Evolutionary conservation across 2,888 invertebrate species (phyloP).

Genomic region (Spatulosminthurus flaviceps): DNA sequence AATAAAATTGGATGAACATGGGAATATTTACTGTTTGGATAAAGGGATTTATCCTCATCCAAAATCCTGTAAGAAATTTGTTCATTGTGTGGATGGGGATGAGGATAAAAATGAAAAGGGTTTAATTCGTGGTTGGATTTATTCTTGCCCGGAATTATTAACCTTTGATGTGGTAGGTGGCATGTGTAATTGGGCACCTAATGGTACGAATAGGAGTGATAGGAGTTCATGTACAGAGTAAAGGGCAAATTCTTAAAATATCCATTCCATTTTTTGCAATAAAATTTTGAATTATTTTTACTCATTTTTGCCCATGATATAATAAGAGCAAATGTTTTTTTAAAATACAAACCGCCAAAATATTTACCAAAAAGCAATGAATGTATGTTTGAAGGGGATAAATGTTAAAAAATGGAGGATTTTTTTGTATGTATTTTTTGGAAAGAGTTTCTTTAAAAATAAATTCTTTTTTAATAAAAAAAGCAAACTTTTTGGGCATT

Average conservation of each 20-base stretch:
- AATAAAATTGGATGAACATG: conserved; percentile 73
- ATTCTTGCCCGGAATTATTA: conserved; percentile 84
- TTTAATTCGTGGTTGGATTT: conserved; percentile 81
- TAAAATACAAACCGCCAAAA: conserved; percentile 33
- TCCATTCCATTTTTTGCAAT: too few species aligned
- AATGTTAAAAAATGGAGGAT: not conserved
- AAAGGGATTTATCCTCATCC: conserved; percentile 93
- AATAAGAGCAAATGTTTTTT: not conserved
- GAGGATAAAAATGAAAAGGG: conserved; percentile 68
- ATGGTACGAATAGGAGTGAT: conserved; percentile 32
- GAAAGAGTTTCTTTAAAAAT: not conserved
- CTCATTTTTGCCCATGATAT: too few species aligned
- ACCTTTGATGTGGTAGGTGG: conserved; percentile 90
- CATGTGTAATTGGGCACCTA: conserved; percentile 81
- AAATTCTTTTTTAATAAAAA: too few species aligned
- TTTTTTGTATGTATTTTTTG: conserved; percentile 21
- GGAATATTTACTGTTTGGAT: conserved; percentile 84
- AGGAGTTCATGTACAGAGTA: conserved; percentile 36
- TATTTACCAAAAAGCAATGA: conserved; percentile 21
- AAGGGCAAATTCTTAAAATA: not conserved
- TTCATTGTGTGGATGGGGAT: conserved; percentile 85
- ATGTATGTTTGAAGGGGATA: not conserved
- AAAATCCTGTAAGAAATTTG: conserved; percentile 87
- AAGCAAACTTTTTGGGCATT: too few species aligned
- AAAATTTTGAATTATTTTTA: too few species aligned